Conservation (phyloP, 2,888 invertebrate species). For the Rhorus exstirpatorius region DNA sequence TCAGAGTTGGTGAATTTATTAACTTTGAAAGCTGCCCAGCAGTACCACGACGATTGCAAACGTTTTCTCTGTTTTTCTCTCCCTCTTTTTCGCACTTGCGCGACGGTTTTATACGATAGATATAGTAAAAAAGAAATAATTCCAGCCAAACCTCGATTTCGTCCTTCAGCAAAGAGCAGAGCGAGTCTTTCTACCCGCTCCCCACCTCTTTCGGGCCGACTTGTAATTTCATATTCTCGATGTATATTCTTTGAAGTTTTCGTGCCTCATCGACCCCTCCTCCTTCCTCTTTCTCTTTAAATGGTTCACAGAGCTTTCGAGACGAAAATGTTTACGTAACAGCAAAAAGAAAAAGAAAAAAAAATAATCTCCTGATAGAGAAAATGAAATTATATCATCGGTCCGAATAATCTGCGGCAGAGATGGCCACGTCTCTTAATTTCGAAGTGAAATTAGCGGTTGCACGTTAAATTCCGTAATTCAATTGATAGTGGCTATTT, state of each 20-base stretch:
- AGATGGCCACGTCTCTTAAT: not conserved
- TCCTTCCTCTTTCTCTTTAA: slow-evolving; percentile 28
- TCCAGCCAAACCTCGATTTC: slow-evolving; percentile 58
- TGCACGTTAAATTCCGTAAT: too few species aligned
- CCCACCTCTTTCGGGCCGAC: slow-evolving; percentile 70
- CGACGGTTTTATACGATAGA: slow-evolving; percentile 38
- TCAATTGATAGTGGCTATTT: too few species aligned
- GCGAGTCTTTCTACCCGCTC: slow-evolving; percentile 24
- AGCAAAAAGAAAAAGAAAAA: slow-evolving; percentile 7
- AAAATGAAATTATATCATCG: slow-evolving; percentile 32
- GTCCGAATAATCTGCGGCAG: slow-evolving; percentile 40
- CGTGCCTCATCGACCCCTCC: slow-evolving; percentile 76
- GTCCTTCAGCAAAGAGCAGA: slow-evolving; percentile 47
- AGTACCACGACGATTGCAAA: slow-evolving; percentile 77
- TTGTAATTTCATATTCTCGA: slow-evolving; percentile 79
- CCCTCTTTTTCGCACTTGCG: slow-evolving; percentile 65
- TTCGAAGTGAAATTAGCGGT: not conserved
- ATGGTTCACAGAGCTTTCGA: slow-evolving; percentile 36
- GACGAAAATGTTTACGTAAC: slow-evolving; percentile 45
- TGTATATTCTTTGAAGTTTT: slow-evolving; percentile 77
- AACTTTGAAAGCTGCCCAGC: slow-evolving; percentile 82
- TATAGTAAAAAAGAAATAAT: slow-evolving; percentile 46
- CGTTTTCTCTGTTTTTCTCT: slow-evolving; percentile 64
- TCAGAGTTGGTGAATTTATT: slow-evolving; percentile 80
- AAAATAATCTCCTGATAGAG: slow-evolving; percentile 13